Evolutionary conservation across 2,797 vertebrate genomes (phyloP).

Genomic region (Zenarchopterus dispar): DNA sequence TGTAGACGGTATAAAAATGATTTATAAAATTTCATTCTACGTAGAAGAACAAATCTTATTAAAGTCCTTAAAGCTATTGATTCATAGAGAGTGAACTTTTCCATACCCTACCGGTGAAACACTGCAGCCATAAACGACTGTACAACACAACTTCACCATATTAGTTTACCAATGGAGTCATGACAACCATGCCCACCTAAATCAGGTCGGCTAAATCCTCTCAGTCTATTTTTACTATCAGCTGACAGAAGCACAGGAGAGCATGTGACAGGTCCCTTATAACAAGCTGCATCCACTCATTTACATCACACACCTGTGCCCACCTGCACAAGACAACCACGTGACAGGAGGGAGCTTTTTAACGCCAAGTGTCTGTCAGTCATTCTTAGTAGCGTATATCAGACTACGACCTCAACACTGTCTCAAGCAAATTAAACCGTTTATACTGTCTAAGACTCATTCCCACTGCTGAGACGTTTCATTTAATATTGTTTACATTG

Average conservation of each 20-base stretch:
- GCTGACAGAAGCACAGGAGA: constrained; percentile 5
- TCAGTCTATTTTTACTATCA: constrained; percentile 57
- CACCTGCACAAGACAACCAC: neutral
- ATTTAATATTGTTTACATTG: neutral
- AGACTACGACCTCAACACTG: constrained; percentile 41
- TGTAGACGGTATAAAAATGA: too few relatives aligned
- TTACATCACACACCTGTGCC: neutral
- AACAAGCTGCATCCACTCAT: neutral
- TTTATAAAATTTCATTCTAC: too few relatives aligned
- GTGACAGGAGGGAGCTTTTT: neutral
- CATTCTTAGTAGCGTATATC: too few relatives aligned
- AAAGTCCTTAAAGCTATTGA: too few relatives aligned
- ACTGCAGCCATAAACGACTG: neutral
- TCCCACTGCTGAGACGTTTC: too few relatives aligned
- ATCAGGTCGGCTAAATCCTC: constrained; percentile 48
- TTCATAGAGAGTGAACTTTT: too few relatives aligned
- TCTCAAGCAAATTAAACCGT: constrained; percentile 10
- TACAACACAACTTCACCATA: constrained; percentile 2
- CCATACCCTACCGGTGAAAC: too few relatives aligned
- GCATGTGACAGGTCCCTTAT: neutral
- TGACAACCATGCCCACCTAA: constrained; percentile 38
- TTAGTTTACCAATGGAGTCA: constrained; percentile 22
- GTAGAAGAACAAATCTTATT: too few relatives aligned
- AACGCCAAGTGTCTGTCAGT: neutral
- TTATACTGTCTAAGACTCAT: neutral